Evolutionary conservation across 2,113 vertebrate species (phyloP).

Genomic region (Malurus alboscapulatus): DNA sequence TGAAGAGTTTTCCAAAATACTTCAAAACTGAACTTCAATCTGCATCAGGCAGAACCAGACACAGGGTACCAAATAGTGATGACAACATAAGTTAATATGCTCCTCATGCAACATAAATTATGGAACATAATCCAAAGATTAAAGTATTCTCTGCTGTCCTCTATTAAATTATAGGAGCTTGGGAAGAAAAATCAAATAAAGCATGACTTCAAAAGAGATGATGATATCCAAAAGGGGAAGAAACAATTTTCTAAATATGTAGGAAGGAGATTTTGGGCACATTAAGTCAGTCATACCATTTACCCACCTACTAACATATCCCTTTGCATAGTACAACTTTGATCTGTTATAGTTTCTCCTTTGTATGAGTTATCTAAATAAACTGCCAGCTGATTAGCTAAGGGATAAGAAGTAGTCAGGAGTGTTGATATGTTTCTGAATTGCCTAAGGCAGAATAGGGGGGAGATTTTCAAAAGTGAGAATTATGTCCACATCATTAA

Average conservation of each 20-base stretch:
- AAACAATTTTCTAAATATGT: not conserved
- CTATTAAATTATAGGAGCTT: constrained; percentile 11
- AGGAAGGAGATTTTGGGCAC: not conserved
- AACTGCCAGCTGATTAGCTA: not conserved
- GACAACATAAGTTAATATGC: not conserved
- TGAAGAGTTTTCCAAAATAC: not conserved
- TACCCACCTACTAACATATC: not conserved
- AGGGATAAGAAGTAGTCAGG: not conserved
- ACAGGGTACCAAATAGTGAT: not conserved
- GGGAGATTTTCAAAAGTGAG: not conserved
- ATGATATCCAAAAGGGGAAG: not conserved
- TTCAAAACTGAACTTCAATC: not conserved
- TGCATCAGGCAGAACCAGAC: not conserved
- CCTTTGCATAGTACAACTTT: not conserved
- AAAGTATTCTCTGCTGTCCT: not conserved
- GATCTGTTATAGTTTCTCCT: not conserved
- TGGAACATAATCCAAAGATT: constrained; percentile 22
- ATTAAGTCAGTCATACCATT: not conserved
- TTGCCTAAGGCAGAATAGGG: not conserved
- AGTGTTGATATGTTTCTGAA: not conserved
- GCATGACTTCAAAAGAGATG: not conserved
- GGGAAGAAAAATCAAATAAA: not conserved
- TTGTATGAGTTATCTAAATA: not conserved
- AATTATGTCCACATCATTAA: not conserved
- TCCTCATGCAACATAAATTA: not conserved